Conservation (phyloP, 1,140 invertebrate species). For the Oncopeltus fasciatus region DNA sequence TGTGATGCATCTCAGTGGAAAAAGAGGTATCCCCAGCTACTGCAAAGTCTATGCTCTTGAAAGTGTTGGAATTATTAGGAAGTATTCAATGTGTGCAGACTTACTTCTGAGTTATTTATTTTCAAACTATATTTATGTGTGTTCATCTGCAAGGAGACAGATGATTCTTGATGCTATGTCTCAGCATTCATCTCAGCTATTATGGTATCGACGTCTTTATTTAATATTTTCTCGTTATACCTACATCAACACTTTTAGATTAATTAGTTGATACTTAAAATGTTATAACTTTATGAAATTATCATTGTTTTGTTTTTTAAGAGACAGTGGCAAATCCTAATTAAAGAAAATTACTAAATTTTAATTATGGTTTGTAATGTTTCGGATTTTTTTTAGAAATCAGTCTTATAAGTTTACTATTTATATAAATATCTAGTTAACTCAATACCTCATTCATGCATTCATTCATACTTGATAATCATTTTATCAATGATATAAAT, state of each 20-base stretch:
- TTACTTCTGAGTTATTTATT: conserved; percentile 59
- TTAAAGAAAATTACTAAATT: too few relatives aligned
- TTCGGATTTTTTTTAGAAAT: too few relatives aligned
- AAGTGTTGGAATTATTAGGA: conserved; percentile 68
- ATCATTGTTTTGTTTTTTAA: too few relatives aligned
- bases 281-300: too few relatives aligned
- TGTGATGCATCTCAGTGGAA: conserved; percentile 55
- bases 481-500: too few relatives aligned
- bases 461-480: too few relatives aligned
- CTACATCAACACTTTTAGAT: conserved; percentile 63
- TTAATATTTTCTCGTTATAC: conserved; percentile 81
- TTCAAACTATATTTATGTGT: conserved; percentile 56
- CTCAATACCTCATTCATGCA: too few relatives aligned
- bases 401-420: too few relatives aligned
- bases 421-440: too few relatives aligned
- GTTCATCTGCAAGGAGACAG: conserved; percentile 31
- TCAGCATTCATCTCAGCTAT: conserved; percentile 70
- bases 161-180: conserved; percentile 55
- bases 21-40: conserved; percentile 56
- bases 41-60: conserved; percentile 68
- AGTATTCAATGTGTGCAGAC: conserved; percentile 74
- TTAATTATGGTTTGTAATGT: too few relatives aligned
- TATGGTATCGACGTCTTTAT: conserved; percentile 85
- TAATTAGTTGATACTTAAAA: background rate
- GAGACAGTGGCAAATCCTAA: too few relatives aligned